Base-by-base conservation (phyloP, 1,140 invertebrate species). In the Hyphantria cunea region DNA sequence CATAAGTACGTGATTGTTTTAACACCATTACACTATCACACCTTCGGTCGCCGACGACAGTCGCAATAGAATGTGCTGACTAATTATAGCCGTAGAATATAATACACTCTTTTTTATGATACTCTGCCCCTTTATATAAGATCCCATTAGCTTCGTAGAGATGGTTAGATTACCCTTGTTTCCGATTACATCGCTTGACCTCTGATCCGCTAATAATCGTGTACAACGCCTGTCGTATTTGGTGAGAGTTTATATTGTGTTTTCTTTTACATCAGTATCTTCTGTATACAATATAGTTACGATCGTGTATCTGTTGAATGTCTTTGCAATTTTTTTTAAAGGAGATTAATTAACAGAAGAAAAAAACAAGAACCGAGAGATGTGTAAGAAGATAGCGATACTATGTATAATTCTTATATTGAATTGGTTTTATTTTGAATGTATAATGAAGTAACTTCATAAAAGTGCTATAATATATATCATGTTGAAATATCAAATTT, bases 161-260 rank as follows among this genome's bases (percentile, higher is more conserved):
- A 68, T 67, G 64, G 53, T 12, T 39, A 75, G 71, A 76, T 71
- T 69, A 71, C 61, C 42, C 66, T 68, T 69, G 72, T 79, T 82
- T 78, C 72, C 74, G 76, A 80, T 82, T 81, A 64, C 56, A 88
- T 88, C 80, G 75, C 32, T 64, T 87, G 78, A 89, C 84, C 86
- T 80, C 63, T 85, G 79, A 67, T 71, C 82, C 64, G 67, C 65
- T 87, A 80, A 83, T 86, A 84, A 83, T 84, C 86, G 79, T 78
- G 76, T 79, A 66, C 75, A 73, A 72, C 69, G 66, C 69, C 75
- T 67, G 54, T 81, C 72, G 67, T 78, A 80, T 78, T 76, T 70
- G 59, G 72, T 74, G 63, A 61, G 58, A 54, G n/a, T n/a, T 71
- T 78, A 7, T 76, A 79, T 82, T 82, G 76, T 80, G 62, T 50